These are phyloP conservation scores for Buceros bicornis DNA, from an alignment of 2,797 vertebrate species.

Conservation along the genomic window DNA sequence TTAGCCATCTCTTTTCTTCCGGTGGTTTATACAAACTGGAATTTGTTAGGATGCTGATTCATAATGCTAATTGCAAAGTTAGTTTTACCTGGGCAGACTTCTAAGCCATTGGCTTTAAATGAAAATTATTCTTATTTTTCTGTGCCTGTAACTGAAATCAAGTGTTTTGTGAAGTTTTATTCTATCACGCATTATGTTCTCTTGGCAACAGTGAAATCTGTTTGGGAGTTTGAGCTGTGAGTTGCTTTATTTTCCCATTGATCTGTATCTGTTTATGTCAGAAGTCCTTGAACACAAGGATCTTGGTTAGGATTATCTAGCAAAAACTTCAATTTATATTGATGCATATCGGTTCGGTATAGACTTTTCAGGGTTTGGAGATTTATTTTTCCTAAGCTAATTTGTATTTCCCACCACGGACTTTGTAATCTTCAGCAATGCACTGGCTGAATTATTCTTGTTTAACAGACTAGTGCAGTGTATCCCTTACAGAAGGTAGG, in stretches of 20 bases:
- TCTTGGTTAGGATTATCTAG: neutral
- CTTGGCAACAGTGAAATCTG: neutral
- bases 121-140: conserved; percentile 18
- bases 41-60: conserved; percentile 60
- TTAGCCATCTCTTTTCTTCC: conserved; percentile 65
- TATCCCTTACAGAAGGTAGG: neutral
- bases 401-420: neutral
- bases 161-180: neutral
- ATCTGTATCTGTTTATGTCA: neutral
- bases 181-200: neutral
- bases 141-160: neutral
- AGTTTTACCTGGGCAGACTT: conserved; percentile 54
- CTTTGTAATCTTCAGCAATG: neutral
- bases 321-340: conserved; percentile 2
- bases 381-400: neutral
- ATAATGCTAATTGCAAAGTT: conserved; percentile 64
- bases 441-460: neutral
- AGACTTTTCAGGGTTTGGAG: neutral
- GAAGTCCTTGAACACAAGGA: neutral
- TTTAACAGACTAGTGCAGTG: neutral
- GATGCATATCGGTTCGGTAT: neutral
- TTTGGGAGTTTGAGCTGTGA: neutral
- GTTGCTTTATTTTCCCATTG: neutral
- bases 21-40: conserved; percentile 36
- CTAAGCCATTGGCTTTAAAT: conserved; percentile 20